Conservation (phyloP, 2,888 invertebrate genomes). For the Ectropis crepuscularia region DNA sequence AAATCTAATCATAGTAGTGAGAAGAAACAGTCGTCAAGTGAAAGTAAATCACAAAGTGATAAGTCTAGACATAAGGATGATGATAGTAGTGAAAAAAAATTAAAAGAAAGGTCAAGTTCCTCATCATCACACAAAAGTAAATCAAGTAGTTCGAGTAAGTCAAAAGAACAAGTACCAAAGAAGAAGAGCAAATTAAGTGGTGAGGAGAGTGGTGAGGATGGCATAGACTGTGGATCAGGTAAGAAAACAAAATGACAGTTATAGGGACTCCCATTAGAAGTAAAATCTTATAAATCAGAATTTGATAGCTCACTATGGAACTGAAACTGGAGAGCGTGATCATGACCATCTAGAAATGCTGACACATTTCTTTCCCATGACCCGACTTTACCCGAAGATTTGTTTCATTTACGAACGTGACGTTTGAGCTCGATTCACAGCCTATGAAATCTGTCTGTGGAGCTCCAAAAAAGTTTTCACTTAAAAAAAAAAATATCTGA, state of each 20-base stretch:
- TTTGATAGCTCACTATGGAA: too few relatives aligned
- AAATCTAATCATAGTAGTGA: conserved; percentile 69
- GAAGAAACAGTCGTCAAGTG: conserved; percentile 66
- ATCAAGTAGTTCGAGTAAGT: conserved; percentile 56
- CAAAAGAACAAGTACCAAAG: conserved; percentile 76
- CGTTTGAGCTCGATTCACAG: too few relatives aligned
- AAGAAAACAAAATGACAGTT: conserved; percentile 25
- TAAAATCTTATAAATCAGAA: background rate
- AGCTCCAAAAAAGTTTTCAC: too few relatives aligned
- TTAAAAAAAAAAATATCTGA: too few relatives aligned
- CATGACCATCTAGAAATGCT: too few relatives aligned
- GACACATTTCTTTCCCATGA: too few relatives aligned
- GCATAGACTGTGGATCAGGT: conserved; percentile 89
- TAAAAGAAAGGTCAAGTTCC: conserved; percentile 68
- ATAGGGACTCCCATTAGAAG: background rate
- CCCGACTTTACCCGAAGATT: too few relatives aligned
- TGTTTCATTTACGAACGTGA: too few relatives aligned
- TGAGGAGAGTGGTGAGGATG: conserved; percentile 80
- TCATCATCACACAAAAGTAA: conserved; percentile 66
- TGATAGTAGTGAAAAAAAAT: conserved; percentile 63
- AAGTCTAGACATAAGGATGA: conserved; percentile 54
- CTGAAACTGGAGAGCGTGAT: too few relatives aligned
- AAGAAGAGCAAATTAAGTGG: conserved; percentile 62
- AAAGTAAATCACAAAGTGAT: conserved; percentile 59
- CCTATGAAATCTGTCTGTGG: too few relatives aligned